Evolutionary conservation across 1,140 invertebrate species (phyloP), one percentile per base, ranked within the genome.

Genomic region (Agraylea sexmaculata): DNA sequence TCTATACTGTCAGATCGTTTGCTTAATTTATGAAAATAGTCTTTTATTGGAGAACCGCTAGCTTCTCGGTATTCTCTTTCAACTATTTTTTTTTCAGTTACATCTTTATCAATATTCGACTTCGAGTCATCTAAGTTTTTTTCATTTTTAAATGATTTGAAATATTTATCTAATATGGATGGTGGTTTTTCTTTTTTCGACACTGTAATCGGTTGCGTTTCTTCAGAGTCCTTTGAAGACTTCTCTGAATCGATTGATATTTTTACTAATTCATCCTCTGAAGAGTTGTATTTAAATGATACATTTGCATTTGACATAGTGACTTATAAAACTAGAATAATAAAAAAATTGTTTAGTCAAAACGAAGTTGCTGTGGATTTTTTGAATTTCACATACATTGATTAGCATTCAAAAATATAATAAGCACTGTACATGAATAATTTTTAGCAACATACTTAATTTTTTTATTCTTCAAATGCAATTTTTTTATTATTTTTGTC

Each of bases 181-280:
- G 53, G 49, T 23, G 56, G 51, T 48, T 61, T 66, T 12, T 68
- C 65, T 49, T 54, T 60, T 40, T 65, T 65, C 6, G 58, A 61
- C 40, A 61, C 66, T 4, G 60, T 57, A 56, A n/a, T n/a, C n/a
- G n/a, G n/a, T n/a, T n/a, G n/a, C 18, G 47, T 53, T 0, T 50
- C 43, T 13, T 59, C 53, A 25, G 52, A 47, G 12, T 70, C 68
- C 17, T 62, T 66, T 1, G 59, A 53, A 27, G 57, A 62, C 44
- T 74, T 70, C 47, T 77, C 74, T 13, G 78, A 74, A 51, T 77
- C 74, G 35, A 66, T 69, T 20, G 69, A 64, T 5, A 80, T 47
- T 54, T 80, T 75, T 49, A 80, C 77, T 38, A 82, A 54, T 57
- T 79, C 74, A 49, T 82, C 77, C 50, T 77, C 75, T 49, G 72